Evolutionary conservation across 2,888 invertebrate genomes (phyloP).

Genomic region (Pecten maximus): DNA sequence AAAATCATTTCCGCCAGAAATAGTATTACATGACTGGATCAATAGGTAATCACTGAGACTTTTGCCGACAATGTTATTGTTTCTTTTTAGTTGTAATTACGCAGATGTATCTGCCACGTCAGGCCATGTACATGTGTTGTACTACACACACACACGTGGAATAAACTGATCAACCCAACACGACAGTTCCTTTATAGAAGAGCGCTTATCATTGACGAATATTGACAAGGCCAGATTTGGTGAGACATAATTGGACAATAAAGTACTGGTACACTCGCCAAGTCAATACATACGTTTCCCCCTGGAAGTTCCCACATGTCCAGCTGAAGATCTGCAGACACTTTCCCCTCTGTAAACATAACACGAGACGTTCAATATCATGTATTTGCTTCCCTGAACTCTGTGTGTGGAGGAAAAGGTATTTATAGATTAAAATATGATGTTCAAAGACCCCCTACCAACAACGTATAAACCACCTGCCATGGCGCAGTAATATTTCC

Average conservation of each 20-base stretch:
- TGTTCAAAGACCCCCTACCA: neutral
- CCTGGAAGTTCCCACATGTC: conserved; percentile 28
- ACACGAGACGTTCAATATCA: neutral
- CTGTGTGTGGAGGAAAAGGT: neutral
- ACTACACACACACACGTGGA: neutral
- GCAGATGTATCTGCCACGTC: neutral
- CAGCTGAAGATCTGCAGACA: neutral
- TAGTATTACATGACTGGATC: neutral
- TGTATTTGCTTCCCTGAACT: neutral
- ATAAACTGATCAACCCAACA: neutral
- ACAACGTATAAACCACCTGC: neutral
- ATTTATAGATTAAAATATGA: neutral
- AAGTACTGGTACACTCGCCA: neutral
- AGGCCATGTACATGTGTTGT: neutral
- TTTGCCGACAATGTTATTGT: neutral
- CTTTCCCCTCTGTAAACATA: neutral
- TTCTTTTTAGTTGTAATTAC: neutral
- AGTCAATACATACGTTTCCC: neutral
- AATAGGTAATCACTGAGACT: neutral
- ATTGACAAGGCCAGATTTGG: neutral
- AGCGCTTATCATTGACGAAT: neutral
- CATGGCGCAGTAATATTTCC: neutral
- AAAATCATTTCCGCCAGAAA: neutral
- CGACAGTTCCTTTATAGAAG: neutral
- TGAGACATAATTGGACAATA: neutral